phyloP scores from a whole-genome alignment of 2,888 invertebrate genomes.

The Cotesia congregata region DNA sequence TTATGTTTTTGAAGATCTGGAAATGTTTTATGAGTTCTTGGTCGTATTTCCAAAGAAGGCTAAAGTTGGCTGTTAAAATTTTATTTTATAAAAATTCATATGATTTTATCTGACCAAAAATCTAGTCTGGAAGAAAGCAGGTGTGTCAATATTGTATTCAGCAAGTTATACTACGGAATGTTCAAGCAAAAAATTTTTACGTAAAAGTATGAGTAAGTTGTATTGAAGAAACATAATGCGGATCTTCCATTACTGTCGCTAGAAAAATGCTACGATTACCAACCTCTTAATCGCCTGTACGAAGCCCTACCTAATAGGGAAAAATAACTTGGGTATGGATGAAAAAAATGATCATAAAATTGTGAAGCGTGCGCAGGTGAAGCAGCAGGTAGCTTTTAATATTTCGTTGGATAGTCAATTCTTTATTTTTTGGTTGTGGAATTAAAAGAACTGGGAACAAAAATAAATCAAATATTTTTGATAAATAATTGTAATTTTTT shows the following conservation, averaged over 20 bases:
- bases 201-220: too few species aligned
- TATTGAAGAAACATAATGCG: too few species aligned
- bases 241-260: background rate
- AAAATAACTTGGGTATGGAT: background rate
- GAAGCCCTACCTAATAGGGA: background rate
- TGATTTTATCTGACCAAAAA: too few species aligned
- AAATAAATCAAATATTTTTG: background rate
- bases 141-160: too few species aligned
- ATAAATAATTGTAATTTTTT: constrained; percentile 15
- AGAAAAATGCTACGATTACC: background rate
- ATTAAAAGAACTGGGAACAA: background rate
- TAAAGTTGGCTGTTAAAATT: too few species aligned
- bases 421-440: background rate
- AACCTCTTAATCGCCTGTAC: background rate
- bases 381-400: background rate
- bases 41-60: too few species aligned
- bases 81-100: too few species aligned
- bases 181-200: too few species aligned
- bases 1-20: too few species aligned
- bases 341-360: background rate
- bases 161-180: too few species aligned
- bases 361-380: constrained; percentile 36
- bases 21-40: too few species aligned
- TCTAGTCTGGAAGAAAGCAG: too few species aligned
- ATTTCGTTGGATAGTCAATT: background rate